Percentiles rank a stretch among this genome's conserved stretches.
Evolutionary conservation across 2,797 vertebrate genomes (phyloP).

Genomic region (Mus caroli): DNA sequence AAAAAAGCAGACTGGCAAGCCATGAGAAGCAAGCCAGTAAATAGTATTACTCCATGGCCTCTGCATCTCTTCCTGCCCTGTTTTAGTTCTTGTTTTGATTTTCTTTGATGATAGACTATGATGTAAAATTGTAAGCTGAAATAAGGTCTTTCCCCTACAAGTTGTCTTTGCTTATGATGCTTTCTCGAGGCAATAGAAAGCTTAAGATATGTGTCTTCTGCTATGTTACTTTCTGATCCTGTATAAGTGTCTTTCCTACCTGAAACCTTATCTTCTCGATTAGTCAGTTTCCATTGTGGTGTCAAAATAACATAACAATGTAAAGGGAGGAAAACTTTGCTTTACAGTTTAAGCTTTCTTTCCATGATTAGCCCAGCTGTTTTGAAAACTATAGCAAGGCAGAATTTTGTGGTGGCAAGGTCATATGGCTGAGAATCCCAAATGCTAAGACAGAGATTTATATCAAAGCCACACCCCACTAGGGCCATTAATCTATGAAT

Average conservation of each 20-base stretch:
- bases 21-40: neutral
- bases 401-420: neutral
- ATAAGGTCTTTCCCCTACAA: neutral
- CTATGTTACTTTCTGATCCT: neutral
- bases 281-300: neutral
- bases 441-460: neutral
- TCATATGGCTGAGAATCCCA: neutral
- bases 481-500: neutral
- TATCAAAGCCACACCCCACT: neutral
- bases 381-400: neutral
- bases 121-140: neutral
- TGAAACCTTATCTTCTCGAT: neutral
- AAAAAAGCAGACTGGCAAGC: neutral
- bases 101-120: neutral
- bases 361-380: neutral
- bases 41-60: too few relatives aligned
- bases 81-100: neutral
- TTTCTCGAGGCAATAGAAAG: neutral
- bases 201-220: neutral
- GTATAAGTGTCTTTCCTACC: neutral
- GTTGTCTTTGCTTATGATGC: neutral
- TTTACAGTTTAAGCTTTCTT: neutral
- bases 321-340: neutral
- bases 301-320: neutral
- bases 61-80: neutral